Base-by-base conservation (phyloP, 2,113 vertebrate genomes). In the Poecilia latipinna region DNA sequence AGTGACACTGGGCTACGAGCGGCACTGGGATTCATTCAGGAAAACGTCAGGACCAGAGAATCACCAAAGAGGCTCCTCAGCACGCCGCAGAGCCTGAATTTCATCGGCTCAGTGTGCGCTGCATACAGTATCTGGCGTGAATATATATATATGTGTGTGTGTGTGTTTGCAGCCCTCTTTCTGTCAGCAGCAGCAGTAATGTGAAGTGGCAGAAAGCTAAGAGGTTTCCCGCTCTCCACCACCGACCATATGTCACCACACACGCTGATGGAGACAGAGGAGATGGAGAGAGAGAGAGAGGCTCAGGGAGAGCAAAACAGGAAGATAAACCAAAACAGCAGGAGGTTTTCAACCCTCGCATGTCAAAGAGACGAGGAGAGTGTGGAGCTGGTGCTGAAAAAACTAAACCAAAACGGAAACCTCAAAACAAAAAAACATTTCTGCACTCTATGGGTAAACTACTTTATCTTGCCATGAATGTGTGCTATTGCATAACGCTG, bases 151-250 rank as follows among this genome's bases (percentile, higher is more conserved):
- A n/a, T 48, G 68, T 48, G 24, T 61, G 54, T 65, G 70, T 69
- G 26, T 54, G 42, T 60, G 68, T 48, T 26, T 61, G 54, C 17
- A 6, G 11, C 11, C 31, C 51, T 65, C 11, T 29, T 7, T 79
- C 63, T 44, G 68, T 78, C 81, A 84, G 37, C 29, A 35, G 62
- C 61, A n/a, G 65, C 7, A 4, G 35, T 84, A 86, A 84, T 71
- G 48, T 63, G 62, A 82, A 77, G 79, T 82, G 86, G 66, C 86
- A 80, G 81, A 63, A 82, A 74, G 82, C 65, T 74, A 67, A 85
- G 74, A 82, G 83, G 71, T 84, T 83, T 82, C 48, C 39, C 65
- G 29, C 76, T 62, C 32, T 66, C 69, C n/a, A 32, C 39, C 35
- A 29, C 66, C 65, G 72, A 77, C 72, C 82, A 61, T 72, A 69